phyloP scores from a whole-genome alignment of 2,888 invertebrate genomes.

The Torymus aiolomorphi region DNA sequence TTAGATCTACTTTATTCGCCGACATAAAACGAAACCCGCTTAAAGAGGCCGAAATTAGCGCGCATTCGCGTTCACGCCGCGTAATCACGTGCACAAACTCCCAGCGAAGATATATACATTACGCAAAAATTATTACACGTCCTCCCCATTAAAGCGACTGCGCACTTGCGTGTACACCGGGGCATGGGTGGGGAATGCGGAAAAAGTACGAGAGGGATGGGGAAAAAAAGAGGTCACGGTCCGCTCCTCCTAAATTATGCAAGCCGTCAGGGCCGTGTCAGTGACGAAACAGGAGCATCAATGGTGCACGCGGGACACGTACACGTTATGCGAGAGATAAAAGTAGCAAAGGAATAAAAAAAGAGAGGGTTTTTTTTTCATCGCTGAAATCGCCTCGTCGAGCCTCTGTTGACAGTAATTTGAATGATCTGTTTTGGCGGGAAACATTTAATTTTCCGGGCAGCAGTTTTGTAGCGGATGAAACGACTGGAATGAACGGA shows the following conservation, averaged over 20 bases:
- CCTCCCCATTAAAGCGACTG: conserved; percentile 12
- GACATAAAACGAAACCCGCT: conserved; percentile 12
- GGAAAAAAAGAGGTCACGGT: conserved; percentile 33
- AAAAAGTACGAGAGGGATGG: background rate
- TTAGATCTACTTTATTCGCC: conserved; percentile 20
- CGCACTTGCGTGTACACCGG: background rate
- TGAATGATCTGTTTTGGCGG: background rate
- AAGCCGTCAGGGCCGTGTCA: conserved; percentile 25
- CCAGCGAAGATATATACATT: conserved; percentile 28
- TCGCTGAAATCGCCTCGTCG: background rate
- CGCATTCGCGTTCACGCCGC: background rate
- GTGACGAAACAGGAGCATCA: conserved; percentile 36
- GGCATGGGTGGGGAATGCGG: background rate
- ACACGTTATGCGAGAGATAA: background rate
- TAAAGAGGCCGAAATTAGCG: conserved; percentile 36
- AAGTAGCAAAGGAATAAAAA: background rate
- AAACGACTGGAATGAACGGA: background rate
- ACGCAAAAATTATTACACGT: conserved; percentile 46
- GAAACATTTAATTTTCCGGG: background rate
- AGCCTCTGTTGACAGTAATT: background rate
- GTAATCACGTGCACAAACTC: conserved; percentile 35
- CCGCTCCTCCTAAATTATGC: conserved; percentile 43
- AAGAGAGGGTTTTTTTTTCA: background rate
- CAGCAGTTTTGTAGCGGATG: background rate
- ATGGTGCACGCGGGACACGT: conserved; percentile 16